Evolutionary conservation across 2,797 vertebrate species (phyloP).

Genomic region (Parauchenoglanis punctatus): DNA sequence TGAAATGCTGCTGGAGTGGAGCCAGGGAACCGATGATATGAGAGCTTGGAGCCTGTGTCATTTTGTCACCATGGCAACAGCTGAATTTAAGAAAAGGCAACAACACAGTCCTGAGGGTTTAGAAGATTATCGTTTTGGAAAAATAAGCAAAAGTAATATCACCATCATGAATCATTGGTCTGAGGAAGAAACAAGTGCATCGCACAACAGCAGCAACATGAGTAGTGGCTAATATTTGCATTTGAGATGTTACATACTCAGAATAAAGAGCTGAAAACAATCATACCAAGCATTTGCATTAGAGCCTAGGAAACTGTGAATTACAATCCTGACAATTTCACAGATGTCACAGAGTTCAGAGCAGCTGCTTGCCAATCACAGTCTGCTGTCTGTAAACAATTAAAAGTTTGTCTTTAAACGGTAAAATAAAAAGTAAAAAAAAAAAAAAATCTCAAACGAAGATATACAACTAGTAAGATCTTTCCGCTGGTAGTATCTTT

Average conservation of each 20-base stretch:
- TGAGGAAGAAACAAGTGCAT: not conserved
- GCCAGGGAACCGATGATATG: conserved; percentile 8
- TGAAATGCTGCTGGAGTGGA: not conserved
- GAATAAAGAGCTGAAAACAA: not conserved
- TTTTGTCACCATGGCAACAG: conserved; percentile 32
- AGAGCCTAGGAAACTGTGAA: not conserved
- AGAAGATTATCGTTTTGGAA: conserved; percentile 6
- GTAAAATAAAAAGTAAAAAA: not conserved
- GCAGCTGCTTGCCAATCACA: not conserved
- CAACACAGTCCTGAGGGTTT: conserved; percentile 11
- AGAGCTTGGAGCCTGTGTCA: conserved; percentile 16
- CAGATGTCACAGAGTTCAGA: not conserved
- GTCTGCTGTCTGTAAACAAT: not conserved
- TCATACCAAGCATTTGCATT: not conserved
- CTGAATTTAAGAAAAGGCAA: conserved; percentile 24
- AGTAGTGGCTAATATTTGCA: not conserved
- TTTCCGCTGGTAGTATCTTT: not conserved
- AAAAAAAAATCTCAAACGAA: not conserved
- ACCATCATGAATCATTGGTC: not conserved
- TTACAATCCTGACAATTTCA: not conserved
- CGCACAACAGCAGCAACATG: not conserved
- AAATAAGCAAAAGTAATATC: not conserved
- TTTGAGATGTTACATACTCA: not conserved
- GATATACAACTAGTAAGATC: not conserved
- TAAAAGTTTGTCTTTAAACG: not conserved